Evolutionary conservation across 1,140 invertebrate species (phyloP), one percentile per base, ranked within the genome.

Genomic region (Megalopta genalis): DNA sequence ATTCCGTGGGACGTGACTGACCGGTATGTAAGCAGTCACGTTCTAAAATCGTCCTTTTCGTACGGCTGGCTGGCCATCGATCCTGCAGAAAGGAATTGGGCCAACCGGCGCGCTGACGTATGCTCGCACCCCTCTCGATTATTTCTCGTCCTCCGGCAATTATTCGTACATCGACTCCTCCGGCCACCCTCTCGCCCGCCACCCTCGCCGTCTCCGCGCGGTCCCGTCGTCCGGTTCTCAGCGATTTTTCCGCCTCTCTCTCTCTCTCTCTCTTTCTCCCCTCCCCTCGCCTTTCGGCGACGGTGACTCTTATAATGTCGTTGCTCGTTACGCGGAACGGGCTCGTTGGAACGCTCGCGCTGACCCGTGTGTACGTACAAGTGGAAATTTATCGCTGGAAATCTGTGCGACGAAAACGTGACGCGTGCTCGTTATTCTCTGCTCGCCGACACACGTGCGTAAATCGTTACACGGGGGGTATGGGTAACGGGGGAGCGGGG

Each of bases 41-140:
- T 21, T 57, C 52, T 59, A 59, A 65, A 72, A 62, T 66, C 60
- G 52, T 64, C 54, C 71, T 62, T 57, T 60, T 77, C 57, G 46
- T 64, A 68, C 64, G 76, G 63, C 76, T 76, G 84, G 70, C 66
- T 74, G 83, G 78, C 84, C 87, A 90, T 91, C 90, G 90, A 91
- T 91, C 87, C 86, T 84, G 86, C 67, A 66, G 85, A 88, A 32
- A 84, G 86, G 83, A 91, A 91, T 91, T 91, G 87, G 90, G 89
- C 89, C 88, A 90, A 86, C 81, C 72, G 79, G 69, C 77, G 54
- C 54, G 86, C 82, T 88, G 88, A 90, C 89, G 89, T 87, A 90
- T n/a, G 77, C 79, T 80, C 84, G 85, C 82, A 77, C 77, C 73
- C 80, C 76, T 71, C 83, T 82, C 87, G 83, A 87, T 86, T 86